Conservation (phyloP, 2,888 invertebrate genomes). For the Polyommatus iphigenia region DNA sequence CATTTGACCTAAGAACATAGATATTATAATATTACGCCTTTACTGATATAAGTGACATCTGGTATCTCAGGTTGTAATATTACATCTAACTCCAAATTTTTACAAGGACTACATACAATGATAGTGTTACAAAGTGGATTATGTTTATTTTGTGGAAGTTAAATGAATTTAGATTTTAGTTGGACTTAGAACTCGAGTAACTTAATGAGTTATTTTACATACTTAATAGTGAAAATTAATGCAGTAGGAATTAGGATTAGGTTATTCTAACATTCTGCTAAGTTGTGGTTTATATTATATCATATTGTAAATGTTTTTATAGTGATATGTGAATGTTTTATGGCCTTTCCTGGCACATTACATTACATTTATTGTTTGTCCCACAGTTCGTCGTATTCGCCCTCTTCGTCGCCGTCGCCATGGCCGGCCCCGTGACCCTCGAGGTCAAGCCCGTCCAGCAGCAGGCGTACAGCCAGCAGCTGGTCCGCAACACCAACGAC, state of each 20-base stretch:
- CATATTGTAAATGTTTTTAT: too few species aligned
- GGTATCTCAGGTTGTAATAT: background rate
- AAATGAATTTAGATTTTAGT: too few species aligned
- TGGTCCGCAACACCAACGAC: constrained; percentile 14
- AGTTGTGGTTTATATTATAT: too few species aligned
- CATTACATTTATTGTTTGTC: too few species aligned
- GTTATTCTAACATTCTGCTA: too few species aligned
- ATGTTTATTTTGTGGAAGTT: background rate
- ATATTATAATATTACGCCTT: background rate
- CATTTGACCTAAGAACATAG: background rate
- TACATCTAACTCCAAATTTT: background rate
- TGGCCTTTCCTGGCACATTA: too few species aligned
- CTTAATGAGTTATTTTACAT: too few species aligned
- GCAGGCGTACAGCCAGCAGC: background rate
- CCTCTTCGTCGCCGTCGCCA: constrained; percentile 11
- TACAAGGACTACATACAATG: too few species aligned
- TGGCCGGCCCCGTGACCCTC: constrained; percentile 13
- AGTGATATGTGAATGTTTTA: too few species aligned
- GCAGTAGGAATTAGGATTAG: too few species aligned
- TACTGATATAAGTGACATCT: background rate
- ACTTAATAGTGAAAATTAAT: too few species aligned
- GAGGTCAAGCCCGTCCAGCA: constrained; percentile 1
- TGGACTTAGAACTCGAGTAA: too few species aligned
- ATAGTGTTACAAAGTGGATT: background rate
- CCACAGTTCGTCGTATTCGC: constrained; percentile 22